phyloP scores from a whole-genome alignment of 2,797 vertebrate species.

The Nyctibius grandis region DNA sequence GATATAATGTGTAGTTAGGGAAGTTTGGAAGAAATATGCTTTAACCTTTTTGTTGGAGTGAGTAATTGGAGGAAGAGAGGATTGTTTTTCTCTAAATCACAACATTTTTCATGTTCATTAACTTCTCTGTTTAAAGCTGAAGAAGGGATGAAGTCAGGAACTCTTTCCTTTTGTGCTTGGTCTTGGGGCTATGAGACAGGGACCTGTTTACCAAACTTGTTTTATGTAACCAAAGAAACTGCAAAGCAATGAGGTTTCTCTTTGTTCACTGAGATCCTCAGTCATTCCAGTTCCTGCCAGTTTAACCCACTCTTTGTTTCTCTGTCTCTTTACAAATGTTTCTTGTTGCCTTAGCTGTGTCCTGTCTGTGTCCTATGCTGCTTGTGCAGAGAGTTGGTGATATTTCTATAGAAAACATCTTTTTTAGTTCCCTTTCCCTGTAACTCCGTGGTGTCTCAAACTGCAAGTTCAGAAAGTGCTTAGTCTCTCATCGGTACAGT shows the following conservation, averaged over 20 bases:
- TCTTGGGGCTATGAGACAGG: no score
- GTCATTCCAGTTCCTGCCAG: background rate
- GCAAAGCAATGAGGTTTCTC: background rate
- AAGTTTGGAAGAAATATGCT: background rate
- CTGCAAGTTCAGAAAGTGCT: background rate
- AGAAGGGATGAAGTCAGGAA: background rate
- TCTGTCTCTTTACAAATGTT: background rate
- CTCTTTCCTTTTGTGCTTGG: background rate
- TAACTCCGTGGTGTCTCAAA: background rate
- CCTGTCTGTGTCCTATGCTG: rapidly evolving
- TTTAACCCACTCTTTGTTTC: background rate
- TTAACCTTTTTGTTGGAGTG: background rate
- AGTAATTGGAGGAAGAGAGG: background rate
- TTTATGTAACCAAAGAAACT: background rate
- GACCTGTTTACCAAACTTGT: background rate
- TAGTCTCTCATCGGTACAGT: background rate
- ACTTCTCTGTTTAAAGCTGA: background rate
- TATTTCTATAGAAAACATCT: rapidly evolving
- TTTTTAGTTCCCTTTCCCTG: background rate
- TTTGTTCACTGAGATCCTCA: background rate
- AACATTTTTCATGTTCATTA: rapidly evolving
- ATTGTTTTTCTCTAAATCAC: background rate
- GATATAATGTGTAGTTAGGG: rapidly evolving
- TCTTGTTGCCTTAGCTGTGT: background rate
- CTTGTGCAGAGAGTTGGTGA: background rate